phyloP scores from a whole-genome alignment of 2,888 invertebrate species.

The Gonocerus acuteangulatus region DNA sequence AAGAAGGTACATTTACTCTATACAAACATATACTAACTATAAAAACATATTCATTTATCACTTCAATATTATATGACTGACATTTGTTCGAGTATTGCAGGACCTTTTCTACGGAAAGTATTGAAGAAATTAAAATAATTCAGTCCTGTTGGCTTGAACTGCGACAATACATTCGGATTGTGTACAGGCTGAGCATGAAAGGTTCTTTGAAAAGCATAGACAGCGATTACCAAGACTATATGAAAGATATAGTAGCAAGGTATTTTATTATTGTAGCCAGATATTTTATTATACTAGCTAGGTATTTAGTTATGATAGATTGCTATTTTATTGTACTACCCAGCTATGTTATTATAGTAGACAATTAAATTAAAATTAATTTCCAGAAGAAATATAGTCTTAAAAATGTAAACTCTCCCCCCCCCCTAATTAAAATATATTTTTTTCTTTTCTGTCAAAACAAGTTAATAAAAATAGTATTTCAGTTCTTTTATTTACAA shows the following conservation, averaged over 20 bases:
- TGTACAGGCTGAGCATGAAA: slow-evolving; percentile 42
- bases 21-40: background rate
- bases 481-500: no score
- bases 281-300: no score
- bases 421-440: no score
- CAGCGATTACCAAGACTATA: slow-evolving; percentile 23
- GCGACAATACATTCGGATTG: slow-evolving; percentile 43
- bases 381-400: no score
- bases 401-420: no score
- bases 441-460: no score
- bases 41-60: background rate
- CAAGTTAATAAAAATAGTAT: no score
- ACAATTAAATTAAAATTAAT: no score
- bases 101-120: slow-evolving; percentile 35
- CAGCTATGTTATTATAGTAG: no score
- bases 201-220: slow-evolving; percentile 30
- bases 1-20: slow-evolving; percentile 28
- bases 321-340: no score
- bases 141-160: slow-evolving; percentile 45
- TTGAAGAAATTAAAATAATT: slow-evolving; percentile 42
- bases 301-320: no score
- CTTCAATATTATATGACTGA: background rate
- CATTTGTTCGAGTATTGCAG: slow-evolving; percentile 1
- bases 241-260: slow-evolving; percentile 29
- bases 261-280: slow-evolving; percentile 1